Base-by-base conservation (phyloP, 2,113 vertebrate genomes). In the Pomatostomus ruficeps region DNA sequence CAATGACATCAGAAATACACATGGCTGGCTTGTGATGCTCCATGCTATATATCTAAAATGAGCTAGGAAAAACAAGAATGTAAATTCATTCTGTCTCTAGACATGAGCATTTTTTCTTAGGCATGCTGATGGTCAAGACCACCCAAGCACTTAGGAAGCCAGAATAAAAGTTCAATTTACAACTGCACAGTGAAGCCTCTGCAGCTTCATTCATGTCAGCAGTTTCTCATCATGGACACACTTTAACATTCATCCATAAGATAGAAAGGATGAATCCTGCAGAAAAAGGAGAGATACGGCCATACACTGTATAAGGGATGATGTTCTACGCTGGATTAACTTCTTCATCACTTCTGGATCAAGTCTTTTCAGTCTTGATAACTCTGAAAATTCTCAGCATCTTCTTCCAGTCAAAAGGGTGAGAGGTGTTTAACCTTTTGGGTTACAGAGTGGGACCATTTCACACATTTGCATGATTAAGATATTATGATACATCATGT, bases 241-340 rank as follows among this genome's bases (percentile, higher is more conserved):
- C 73, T 95, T 91, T 78, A 95, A 71, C 21, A 48, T 72, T 85
- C 28, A 73, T 31, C 19, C 28, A 19, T 20, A 33, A 67, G 7
- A 36, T 2, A 29, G 25, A 86, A 88, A 52, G 17, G 9, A 35
- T 26, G 29, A 77, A 73, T 38, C 14, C 45, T 88, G 28, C 11
- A 51, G 43, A 28, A 42, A 33, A 43, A 85, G 8, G 35, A 31
- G 24, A 88, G 26, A 21, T 21, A 46, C 26, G 62, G 14, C 10
- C 21, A 16, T n/a, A 23, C 1, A 1, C 10, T 38, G 2, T 40
- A 4, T 29, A 49, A 78, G 21, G 1, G 0, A 52, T 0, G 0
- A 16, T 6, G 38, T 4, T 17, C 15, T 61, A 31, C 12, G 16
- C 2, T 43, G n/a, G 23, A 45, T 65, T 43, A 62, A 52, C 4